phyloP scores from a whole-genome alignment of 30 jellyfish, hydroid and myxozoan genomes.

The Nemopilema nomurai region DNA sequence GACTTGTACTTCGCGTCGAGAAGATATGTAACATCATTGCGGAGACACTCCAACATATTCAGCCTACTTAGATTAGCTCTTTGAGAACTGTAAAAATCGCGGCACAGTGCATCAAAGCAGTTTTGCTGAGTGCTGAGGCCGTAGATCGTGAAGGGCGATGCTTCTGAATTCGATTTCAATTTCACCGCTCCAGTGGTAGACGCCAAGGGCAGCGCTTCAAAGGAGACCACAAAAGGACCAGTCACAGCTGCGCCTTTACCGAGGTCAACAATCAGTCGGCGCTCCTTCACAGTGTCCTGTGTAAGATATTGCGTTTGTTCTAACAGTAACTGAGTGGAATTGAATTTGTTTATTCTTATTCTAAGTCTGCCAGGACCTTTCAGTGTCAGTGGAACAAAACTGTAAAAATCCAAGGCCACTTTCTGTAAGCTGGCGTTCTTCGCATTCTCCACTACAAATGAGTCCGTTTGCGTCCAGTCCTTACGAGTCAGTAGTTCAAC shows the following conservation, averaged over 20 bases:
- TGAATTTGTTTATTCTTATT: neutral
- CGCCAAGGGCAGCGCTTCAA: neutral
- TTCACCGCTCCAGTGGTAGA: neutral
- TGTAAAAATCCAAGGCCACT: neutral
- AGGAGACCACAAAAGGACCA: neutral
- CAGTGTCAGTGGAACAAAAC: neutral
- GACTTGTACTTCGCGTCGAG: constrained; percentile 18
- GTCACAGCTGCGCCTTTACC: neutral
- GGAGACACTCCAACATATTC: constrained; percentile 11
- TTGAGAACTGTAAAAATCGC: neutral
- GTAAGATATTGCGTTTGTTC: neutral
- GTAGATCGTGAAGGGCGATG: neutral
- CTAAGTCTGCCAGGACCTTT: neutral
- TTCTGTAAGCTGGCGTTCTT: neutral
- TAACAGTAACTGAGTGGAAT: neutral
- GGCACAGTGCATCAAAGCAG: constrained; percentile 17
- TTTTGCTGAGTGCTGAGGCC: neutral
- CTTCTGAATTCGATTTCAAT: neutral
- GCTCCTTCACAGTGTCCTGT: neutral
- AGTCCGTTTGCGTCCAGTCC: neutral
- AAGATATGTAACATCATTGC: neutral
- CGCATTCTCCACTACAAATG: neutral
- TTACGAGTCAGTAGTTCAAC: neutral
- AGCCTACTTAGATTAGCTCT: neutral
- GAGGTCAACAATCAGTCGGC: neutral